phyloP scores from a whole-genome alignment of 2,113 vertebrate genomes.

The Glaucomys volans region DNA sequence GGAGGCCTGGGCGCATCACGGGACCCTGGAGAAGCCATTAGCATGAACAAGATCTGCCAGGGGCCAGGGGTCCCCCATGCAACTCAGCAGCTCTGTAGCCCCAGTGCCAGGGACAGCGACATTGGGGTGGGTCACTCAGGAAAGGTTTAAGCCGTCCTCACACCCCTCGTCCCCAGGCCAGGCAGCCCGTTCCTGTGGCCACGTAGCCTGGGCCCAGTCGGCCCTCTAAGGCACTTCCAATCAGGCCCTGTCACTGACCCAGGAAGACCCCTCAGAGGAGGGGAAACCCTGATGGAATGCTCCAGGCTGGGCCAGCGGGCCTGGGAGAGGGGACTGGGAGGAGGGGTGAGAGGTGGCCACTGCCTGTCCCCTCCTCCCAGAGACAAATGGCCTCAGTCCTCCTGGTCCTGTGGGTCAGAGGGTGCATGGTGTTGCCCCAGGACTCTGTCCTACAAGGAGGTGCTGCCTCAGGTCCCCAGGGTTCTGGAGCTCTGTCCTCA shows the following conservation, averaged over 20 bases:
- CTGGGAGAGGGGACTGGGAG: neutral
- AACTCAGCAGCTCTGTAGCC: conserved; percentile 2
- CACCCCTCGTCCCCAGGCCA: neutral
- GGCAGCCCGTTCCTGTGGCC: neutral
- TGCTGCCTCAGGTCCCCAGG: fast-evolving
- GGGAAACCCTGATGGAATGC: too few relatives aligned
- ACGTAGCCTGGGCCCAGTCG: neutral
- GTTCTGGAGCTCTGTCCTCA: neutral
- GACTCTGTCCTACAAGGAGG: neutral
- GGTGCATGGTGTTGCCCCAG: fast-evolving
- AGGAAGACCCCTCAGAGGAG: neutral
- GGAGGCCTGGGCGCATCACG: neutral
- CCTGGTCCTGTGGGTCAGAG: neutral
- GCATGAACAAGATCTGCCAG: neutral
- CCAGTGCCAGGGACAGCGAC: neutral
- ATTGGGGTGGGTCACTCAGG: fast-evolving
- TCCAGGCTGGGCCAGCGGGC: neutral
- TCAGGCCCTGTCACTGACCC: neutral
- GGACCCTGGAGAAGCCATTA: conserved; percentile 67
- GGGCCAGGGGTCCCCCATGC: neutral
- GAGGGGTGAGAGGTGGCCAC: neutral
- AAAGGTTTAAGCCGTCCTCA: neutral
- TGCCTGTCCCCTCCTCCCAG: neutral
- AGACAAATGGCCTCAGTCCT: neutral
- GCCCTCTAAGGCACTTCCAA: neutral